Percentiles rank a stretch among this genome's conserved stretches.
Conservation (phyloP, 2,113 vertebrate genomes). For the Rhinopithecus roxellana region DNA sequence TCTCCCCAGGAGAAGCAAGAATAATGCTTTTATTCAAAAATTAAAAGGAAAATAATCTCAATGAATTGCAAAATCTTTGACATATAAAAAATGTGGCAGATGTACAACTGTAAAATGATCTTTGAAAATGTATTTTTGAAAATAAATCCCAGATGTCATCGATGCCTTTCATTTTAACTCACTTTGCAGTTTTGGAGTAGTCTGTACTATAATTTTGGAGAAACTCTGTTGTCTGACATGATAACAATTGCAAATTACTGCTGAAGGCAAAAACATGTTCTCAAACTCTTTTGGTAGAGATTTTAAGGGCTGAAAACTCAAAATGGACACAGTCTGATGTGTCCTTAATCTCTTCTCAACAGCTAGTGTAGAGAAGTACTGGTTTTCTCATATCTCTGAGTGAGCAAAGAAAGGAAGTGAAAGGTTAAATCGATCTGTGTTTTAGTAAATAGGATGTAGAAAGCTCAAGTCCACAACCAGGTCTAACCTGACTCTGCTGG, state of each 20-base stretch:
- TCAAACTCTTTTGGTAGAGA: background rate
- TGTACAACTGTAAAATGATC: background rate
- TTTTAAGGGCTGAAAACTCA: background rate
- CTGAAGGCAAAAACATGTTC: background rate
- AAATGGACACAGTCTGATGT: background rate
- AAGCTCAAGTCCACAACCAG: background rate
- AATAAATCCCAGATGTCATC: background rate
- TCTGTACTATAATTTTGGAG: background rate
- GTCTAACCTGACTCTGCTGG: background rate
- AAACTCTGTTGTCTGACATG: background rate
- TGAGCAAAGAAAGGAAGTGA: background rate
- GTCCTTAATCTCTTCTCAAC: background rate
- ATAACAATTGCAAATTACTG: background rate
- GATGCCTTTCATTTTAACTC: background rate
- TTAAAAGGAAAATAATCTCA: background rate
- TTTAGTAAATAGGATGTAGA: background rate
- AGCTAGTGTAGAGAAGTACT: background rate
- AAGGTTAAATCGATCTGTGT: background rate
- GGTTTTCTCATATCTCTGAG: background rate
- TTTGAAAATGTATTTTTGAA: background rate
- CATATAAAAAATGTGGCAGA: background rate
- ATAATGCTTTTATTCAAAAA: background rate
- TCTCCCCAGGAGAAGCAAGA: background rate
- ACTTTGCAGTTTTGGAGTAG: background rate
- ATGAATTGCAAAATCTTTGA: background rate